phyloP scores from a whole-genome alignment of 2,888 invertebrate species.

The Drosophila atripex region DNA sequence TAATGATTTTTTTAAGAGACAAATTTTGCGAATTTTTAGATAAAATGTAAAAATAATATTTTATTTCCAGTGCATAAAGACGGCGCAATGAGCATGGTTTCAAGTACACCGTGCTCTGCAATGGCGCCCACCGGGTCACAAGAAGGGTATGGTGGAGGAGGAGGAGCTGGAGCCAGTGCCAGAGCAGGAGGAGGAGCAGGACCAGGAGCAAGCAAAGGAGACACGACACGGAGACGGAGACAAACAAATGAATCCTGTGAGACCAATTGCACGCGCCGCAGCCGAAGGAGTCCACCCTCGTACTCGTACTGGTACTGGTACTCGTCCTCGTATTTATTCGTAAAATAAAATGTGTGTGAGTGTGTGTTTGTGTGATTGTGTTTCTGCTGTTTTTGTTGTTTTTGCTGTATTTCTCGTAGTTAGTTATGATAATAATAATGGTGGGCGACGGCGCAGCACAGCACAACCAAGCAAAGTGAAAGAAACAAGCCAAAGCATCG shows the following conservation, averaged over 20 bases:
- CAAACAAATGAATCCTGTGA: conserved; percentile 78
- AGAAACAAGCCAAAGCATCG: conserved; percentile 1
- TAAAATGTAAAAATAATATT: neutral
- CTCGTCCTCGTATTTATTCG: neutral
- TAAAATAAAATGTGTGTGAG: neutral
- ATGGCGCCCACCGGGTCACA: conserved; percentile 15
- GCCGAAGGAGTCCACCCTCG: conserved; percentile 44
- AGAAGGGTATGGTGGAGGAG: conserved; percentile 9
- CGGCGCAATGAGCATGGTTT: neutral
- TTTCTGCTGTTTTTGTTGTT: conserved; percentile 7
- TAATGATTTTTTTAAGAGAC: too few species aligned
- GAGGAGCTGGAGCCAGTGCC: conserved; percentile 21
- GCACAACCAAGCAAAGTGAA: neutral
- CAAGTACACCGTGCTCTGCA: conserved; percentile 5
- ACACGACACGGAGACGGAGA: conserved; percentile 37
- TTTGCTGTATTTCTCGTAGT: conserved; percentile 42
- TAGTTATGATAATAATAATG: conserved; percentile 69
- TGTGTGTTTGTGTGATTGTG: neutral
- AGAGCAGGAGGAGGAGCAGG: conserved; percentile 10
- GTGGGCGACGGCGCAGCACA: neutral
- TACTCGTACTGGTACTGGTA: conserved; percentile 1
- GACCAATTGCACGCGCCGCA: conserved; percentile 71
- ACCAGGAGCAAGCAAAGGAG: conserved; percentile 16
- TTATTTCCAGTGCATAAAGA: neutral
- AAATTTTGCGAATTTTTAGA: neutral